Evolutionary conservation across 2,888 invertebrate species (phyloP).

Genomic region (Drosophila atripex): DNA sequence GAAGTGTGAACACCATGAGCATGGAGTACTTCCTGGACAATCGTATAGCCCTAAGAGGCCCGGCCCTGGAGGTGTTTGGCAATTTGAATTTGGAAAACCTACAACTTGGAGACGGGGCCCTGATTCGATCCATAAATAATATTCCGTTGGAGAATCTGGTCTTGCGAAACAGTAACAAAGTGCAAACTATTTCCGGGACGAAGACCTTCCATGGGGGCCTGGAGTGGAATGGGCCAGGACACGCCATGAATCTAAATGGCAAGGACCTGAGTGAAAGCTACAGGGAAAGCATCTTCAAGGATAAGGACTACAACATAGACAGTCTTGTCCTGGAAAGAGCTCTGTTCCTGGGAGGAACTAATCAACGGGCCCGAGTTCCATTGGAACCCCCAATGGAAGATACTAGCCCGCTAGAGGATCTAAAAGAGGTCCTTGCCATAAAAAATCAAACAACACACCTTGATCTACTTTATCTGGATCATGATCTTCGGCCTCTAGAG

Average conservation of each 20-base stretch:
- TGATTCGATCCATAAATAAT: constrained; percentile 75
- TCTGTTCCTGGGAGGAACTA: constrained; percentile 65
- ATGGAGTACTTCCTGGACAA: constrained; percentile 75
- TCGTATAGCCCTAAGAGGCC: constrained; percentile 71
- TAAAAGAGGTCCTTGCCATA: not conserved
- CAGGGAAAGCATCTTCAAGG: constrained; percentile 68
- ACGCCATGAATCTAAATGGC: constrained; percentile 71
- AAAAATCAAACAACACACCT: constrained; percentile 13
- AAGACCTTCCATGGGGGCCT: constrained; percentile 72
- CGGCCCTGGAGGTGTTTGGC: constrained; percentile 75
- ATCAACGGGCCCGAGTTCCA: not conserved
- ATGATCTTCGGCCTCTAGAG: constrained; percentile 47
- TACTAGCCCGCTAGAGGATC: not conserved
- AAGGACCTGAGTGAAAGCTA: constrained; percentile 72
- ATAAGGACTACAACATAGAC: constrained; percentile 74
- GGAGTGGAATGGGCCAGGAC: constrained; percentile 71
- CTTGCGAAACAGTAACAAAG: constrained; percentile 53
- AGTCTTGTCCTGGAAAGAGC: constrained; percentile 70
- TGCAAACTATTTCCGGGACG: constrained; percentile 70
- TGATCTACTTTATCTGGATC: constrained; percentile 75
- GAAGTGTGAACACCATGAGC: constrained; percentile 71
- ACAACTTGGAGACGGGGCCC: constrained; percentile 57
- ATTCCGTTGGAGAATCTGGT: constrained; percentile 72
- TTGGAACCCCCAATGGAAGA: not conserved
- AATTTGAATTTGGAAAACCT: constrained; percentile 75